phyloP scores from a whole-genome alignment of 92 coral and sea anemone genomes.

The Siderastrea siderea region DNA sequence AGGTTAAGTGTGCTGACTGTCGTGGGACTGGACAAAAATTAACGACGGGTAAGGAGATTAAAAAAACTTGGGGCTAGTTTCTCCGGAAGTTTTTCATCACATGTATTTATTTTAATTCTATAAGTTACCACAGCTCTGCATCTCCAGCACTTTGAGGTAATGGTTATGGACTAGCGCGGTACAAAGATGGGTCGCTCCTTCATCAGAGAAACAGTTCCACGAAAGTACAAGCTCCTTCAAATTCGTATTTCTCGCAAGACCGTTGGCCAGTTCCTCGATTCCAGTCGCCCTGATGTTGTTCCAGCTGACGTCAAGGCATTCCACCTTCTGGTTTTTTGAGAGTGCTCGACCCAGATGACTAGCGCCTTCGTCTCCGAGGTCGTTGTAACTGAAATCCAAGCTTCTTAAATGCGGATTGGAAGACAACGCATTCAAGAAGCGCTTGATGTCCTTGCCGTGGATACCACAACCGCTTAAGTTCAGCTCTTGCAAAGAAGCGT shows the following conservation, averaged over 20 bases:
- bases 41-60: no score
- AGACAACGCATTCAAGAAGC: slow-evolving; percentile 54
- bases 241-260: slow-evolving; percentile 48
- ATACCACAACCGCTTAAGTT: slow-evolving; percentile 68
- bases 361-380: slow-evolving; percentile 72
- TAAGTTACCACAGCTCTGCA: slow-evolving; percentile 48
- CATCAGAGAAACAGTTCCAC: slow-evolving; percentile 75
- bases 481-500: slow-evolving; percentile 60
- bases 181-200: slow-evolving; percentile 62
- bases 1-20: no score
- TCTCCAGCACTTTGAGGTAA: slow-evolving; percentile 20
- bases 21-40: no score
- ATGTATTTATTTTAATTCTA: neutral
- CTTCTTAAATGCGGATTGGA: slow-evolving; percentile 49
- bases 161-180: slow-evolving; percentile 19
- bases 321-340: slow-evolving; percentile 41
- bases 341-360: slow-evolving; percentile 36
- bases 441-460: slow-evolving; percentile 64
- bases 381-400: slow-evolving; percentile 65
- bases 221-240: slow-evolving; percentile 59
- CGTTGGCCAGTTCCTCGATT: slow-evolving; percentile 42
- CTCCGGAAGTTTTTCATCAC: no score
- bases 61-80: no score
- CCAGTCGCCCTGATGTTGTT: slow-evolving; percentile 59
- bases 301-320: slow-evolving; percentile 75